Evolutionary conservation across 2,113 vertebrate species (phyloP), one percentile per base, ranked within the genome.

Genomic region (Electrona antarctica): DNA sequence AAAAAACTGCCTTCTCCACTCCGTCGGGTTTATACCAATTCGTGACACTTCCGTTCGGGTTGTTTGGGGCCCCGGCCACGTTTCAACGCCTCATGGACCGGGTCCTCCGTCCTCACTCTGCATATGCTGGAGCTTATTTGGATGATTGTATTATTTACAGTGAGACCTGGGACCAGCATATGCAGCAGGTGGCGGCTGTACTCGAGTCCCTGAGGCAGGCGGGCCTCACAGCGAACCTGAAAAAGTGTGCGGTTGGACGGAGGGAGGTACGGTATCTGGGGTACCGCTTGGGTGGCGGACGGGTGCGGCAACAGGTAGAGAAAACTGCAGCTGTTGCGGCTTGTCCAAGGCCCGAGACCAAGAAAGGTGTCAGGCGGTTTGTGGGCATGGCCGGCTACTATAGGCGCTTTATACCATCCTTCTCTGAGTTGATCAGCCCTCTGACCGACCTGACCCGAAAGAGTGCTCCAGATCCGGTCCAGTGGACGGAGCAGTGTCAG

Each of bases 401-500:
- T 6, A 5, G 47, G 7, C 10, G 41, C 41, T 64, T 64, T 47
- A 48, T 48, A 5, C 61, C 12, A 6, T 8, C 12, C 13, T 48
- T 48, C 11, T 64, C n/a, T n/a, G n/a, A n/a, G n/a, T n/a, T n/a
- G n/a, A n/a, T n/a, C n/a, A n/a, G n/a, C n/a, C n/a, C n/a, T n/a
- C n/a, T n/a, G n/a, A n/a, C n/a, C n/a, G n/a, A n/a, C n/a, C n/a
- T n/a, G n/a, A n/a, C n/a, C n/a, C n/a, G n/a, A n/a, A n/a, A n/a
- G n/a, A n/a, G n/a, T n/a, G n/a, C n/a, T n/a, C n/a, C 46, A n/a
- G n/a, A 48, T 64, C 11, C 7, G 45, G 61, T 48, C 61, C 28
- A 60, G 59, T 33, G 59, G 59, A 60, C n/a, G n/a, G n/a, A n/a
- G n/a, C 59, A 41, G 21, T 60, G 59, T 9, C 59, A 60, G 29